Percentiles rank a stretch among this genome's conserved stretches.
Conservation (phyloP, 1,140 invertebrate species). For the Chionoecetes opilio region DNA sequence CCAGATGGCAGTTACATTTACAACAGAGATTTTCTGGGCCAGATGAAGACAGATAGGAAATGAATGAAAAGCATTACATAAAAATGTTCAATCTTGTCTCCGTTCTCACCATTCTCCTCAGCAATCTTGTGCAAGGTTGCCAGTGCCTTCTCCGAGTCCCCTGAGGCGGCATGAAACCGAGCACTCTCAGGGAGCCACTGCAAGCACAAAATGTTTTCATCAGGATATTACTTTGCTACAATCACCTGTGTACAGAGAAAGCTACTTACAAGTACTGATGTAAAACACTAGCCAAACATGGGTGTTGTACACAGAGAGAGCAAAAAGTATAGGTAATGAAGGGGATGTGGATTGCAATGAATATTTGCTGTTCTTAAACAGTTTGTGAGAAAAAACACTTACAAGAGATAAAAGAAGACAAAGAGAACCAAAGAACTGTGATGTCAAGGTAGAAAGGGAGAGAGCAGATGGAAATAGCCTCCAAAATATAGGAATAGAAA, state of each 20-base stretch:
- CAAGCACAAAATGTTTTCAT: constrained; percentile 70
- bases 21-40: constrained; percentile 35
- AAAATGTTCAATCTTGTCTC: background rate
- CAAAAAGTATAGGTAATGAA: no score
- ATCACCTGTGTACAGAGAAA: no score
- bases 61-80: background rate
- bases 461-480: background rate
- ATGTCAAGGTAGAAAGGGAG: background rate
- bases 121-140: constrained; percentile 93
- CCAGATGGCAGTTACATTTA: background rate
- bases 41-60: background rate
- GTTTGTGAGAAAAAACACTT: no score
- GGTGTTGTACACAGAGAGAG: no score
- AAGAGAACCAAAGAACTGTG: background rate
- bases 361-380: no score
- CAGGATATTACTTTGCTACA: no score
- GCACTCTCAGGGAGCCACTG: constrained; percentile 98
- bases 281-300: no score
- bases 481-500: constrained; percentile 77
- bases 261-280: no score
- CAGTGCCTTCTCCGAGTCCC: constrained; percentile 93
- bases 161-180: constrained; percentile 93
- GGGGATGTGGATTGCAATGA: no score
- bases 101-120: constrained; percentile 89
- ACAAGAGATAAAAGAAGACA: no score